These are phyloP conservation scores for Vulpes lagopus DNA, from an alignment of 2,113 vertebrate genomes.

Conservation along the genomic window DNA sequence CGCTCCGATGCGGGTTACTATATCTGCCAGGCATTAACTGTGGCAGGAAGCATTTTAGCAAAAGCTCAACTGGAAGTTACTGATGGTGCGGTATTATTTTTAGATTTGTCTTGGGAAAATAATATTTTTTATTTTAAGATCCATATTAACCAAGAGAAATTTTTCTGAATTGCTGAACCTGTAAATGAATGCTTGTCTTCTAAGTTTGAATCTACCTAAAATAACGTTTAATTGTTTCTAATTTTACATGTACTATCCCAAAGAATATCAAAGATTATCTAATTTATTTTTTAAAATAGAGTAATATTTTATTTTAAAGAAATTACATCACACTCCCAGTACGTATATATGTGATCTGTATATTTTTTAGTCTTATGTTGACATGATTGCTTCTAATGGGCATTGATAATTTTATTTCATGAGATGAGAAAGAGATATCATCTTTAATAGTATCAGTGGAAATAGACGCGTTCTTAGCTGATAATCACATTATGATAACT, in stretches of 20 bases:
- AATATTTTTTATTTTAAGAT: neutral
- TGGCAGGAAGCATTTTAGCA: slow-evolving; percentile 98
- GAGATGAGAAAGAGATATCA: neutral
- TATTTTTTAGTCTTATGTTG: slow-evolving; percentile 48
- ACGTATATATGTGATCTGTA: neutral
- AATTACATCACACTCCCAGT: neutral
- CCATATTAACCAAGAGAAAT: neutral
- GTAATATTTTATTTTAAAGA: neutral
- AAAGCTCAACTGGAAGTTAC: slow-evolving; percentile 99
- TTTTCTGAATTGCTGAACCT: neutral
- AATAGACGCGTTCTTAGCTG: slow-evolving; percentile 45
- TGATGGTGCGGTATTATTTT: slow-evolving; percentile 92
- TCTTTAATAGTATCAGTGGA: slow-evolving; percentile 34
- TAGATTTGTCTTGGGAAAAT: neutral
- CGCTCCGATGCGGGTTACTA: slow-evolving; percentile 96
- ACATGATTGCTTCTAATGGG: neutral
- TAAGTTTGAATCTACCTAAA: neutral
- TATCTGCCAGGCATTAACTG: slow-evolving; percentile 98
- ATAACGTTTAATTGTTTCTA: neutral
- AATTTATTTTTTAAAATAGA: slow-evolving; percentile 37
- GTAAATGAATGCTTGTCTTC: neutral
- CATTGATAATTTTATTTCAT: slow-evolving; percentile 53
- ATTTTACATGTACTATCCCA: neutral
- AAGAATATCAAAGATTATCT: neutral
- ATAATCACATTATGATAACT: slow-evolving; percentile 33